Conservation (phyloP, 2,797 vertebrate genomes). For the Propithecus perrieri region DNA sequence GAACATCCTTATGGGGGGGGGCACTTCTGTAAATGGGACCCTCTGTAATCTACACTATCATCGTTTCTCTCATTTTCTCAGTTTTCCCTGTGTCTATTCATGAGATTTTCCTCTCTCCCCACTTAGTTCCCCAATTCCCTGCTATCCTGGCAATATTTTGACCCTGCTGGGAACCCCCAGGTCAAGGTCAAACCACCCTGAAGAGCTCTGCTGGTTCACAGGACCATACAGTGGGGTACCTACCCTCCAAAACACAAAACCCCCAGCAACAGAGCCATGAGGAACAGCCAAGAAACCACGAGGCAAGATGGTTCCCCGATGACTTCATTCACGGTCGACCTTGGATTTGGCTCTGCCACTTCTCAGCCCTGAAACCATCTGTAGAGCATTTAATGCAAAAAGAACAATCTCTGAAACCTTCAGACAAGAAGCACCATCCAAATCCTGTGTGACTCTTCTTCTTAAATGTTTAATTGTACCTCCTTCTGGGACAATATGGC, state of each 20-base stretch:
- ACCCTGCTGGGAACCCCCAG: background rate
- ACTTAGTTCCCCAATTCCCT: background rate
- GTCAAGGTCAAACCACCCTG: background rate
- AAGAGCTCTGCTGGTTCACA: background rate
- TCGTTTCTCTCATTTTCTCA: background rate
- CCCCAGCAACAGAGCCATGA: too few relatives aligned
- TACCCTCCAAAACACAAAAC: background rate
- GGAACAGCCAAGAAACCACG: fast-evolving
- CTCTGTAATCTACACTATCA: background rate
- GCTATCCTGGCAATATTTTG: background rate
- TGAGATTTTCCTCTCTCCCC: too few relatives aligned
- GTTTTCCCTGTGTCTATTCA: background rate
- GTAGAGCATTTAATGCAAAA: background rate
- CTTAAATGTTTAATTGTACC: conserved; percentile 38
- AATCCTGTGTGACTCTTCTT: background rate
- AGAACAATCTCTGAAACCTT: background rate
- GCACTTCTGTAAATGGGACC: background rate
- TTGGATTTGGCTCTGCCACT: background rate
- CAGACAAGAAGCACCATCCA: background rate
- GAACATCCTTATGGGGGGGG: background rate
- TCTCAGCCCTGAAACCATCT: background rate
- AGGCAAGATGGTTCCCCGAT: background rate
- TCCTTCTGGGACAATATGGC: conserved; percentile 10
- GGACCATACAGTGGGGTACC: fast-evolving
- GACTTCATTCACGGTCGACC: background rate